These are phyloP conservation scores for Actinia equina DNA, from an alignment of 64 coral and sea anemone genomes.

Conservation along the genomic window DNA sequence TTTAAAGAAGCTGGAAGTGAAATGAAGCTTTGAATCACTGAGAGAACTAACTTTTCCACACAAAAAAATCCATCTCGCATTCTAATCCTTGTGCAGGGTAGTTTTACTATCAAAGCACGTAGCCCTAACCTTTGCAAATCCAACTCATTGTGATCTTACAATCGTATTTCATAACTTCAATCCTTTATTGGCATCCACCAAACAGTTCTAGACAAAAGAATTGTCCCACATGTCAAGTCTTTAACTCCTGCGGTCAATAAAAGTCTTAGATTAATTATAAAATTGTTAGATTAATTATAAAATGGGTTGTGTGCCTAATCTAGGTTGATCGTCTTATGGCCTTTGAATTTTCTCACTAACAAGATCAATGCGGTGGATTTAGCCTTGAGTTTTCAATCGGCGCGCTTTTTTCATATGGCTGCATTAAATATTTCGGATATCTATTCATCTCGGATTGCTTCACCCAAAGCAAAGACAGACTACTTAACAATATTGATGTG, in stretches of 20 bases:
- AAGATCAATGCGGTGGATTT: neutral
- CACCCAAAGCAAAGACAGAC: neutral
- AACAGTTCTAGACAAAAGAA: neutral
- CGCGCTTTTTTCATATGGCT: neutral
- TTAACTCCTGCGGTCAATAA: neutral
- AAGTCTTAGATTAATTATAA: neutral
- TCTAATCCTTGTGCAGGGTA: neutral
- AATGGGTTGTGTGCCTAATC: neutral
- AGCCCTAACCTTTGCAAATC: neutral
- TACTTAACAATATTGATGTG: neutral
- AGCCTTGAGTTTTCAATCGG: neutral
- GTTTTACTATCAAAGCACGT: neutral
- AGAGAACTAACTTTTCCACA: too few relatives aligned
- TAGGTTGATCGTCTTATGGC: neutral
- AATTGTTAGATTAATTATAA: conserved; percentile 5
- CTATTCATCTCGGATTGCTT: neutral
- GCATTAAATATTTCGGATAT: neutral
- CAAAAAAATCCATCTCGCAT: too few relatives aligned
- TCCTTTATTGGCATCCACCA: neutral
- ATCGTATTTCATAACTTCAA: conserved; percentile 2
- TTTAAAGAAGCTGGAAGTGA: too few relatives aligned
- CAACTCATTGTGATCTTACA: neutral
- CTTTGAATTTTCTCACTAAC: neutral
- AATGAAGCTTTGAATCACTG: too few relatives aligned
- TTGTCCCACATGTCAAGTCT: neutral